Evolutionary conservation across 2,888 invertebrate genomes (phyloP), one percentile per base, ranked within the genome.

Genomic region (Dasypolia templi): DNA sequence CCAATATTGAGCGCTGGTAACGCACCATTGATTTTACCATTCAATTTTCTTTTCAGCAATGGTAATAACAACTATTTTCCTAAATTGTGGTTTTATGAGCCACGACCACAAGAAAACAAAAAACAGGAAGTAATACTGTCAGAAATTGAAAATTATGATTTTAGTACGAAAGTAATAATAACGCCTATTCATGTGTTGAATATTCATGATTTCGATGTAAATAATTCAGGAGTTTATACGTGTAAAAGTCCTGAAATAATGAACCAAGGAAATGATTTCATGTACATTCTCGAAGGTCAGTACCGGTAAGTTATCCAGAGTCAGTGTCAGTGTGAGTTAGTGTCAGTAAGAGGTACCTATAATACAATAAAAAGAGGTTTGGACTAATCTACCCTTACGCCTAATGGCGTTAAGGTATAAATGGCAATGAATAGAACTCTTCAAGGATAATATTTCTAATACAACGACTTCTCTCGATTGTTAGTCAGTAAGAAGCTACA

Each of bases 221-320:
- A 82, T 56, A 65, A 89, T 78, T 87, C 90, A 17, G 91, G 91
- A 42, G 82, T 91, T 62, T 91, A 91, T 71, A 74, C 35, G 12
- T 91, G 91, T 71, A 64, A 70, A 73, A 73, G 66, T 65, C 61
- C 77, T 42, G 77, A 66, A 58, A 22, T 49, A 42, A 29, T n/a
- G n/a, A 17, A 55, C 59, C 66, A 68, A n/a, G 56, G 46, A 49
- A 75, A 63, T 29, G 35, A 32, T 17, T 79, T 87, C 12, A 73
- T 61, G 12, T 86, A 86, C 59, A 66, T 81, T 42, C 63, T 86
- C 29, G 86, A 86, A 77, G 85, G 88, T 86, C 17, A 81, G 86
- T 75, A n/a, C 19, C 11, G n/a, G n/a, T n/a, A n/a, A n/a, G n/a
- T n/a, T n/a, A n/a, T n/a, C n/a, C n/a, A n/a, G n/a, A n/a, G n/a